Evolutionary conservation across 2,113 vertebrate genomes (phyloP).

Genomic region (Myocastor coypus): DNA sequence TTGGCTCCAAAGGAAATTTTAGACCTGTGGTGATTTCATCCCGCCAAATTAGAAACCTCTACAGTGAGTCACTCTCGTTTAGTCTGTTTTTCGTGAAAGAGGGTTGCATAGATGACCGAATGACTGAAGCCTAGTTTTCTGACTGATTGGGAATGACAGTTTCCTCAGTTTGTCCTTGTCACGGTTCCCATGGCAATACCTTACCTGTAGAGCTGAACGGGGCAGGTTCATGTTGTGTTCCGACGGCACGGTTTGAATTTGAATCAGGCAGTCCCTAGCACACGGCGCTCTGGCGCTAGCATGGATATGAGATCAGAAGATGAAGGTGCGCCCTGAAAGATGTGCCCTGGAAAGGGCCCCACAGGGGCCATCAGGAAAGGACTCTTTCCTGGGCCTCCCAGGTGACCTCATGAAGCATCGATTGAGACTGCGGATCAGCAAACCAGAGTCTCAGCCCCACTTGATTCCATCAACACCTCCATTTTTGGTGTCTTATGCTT

Average conservation of each 20-base stretch:
- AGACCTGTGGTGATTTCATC: conserved; percentile 70
- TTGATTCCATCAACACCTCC: neutral
- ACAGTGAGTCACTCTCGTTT: conserved; percentile 64
- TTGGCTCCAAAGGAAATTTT: conserved; percentile 70
- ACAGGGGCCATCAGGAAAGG: neutral
- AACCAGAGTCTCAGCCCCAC: neutral
- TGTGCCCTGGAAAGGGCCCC: neutral
- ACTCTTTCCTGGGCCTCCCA: neutral
- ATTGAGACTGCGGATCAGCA: neutral
- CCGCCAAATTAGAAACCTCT: conserved; percentile 69
- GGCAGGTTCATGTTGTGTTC: neutral
- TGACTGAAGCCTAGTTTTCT: conserved; percentile 28
- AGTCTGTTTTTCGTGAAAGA: conserved; percentile 27
- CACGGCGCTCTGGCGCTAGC: neutral
- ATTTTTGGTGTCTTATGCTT: neutral
- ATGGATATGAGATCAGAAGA: neutral
- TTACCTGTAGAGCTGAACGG: neutral
- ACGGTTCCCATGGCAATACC: neutral
- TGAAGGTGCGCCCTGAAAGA: neutral
- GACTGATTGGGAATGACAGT: neutral
- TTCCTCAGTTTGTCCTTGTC: conserved; percentile 25
- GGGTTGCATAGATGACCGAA: neutral
- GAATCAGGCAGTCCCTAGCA: neutral
- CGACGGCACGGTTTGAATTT: conserved; percentile 13
- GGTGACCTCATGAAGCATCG: neutral